Evolutionary conservation across 2,797 vertebrate genomes (phyloP), one percentile per base, ranked within the genome.

Genomic region (Gymnothorax javanicus): DNA sequence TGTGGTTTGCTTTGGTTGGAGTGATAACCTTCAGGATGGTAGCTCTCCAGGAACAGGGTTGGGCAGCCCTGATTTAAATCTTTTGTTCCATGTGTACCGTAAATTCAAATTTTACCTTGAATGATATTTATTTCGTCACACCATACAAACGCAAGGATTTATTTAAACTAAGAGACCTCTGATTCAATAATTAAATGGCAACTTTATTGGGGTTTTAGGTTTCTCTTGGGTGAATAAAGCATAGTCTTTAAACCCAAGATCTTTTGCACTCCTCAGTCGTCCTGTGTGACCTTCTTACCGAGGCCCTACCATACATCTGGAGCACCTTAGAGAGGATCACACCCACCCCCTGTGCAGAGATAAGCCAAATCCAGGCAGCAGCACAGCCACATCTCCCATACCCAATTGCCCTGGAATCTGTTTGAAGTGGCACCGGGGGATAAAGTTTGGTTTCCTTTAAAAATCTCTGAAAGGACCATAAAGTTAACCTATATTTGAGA

Each of bases 391-490:
- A 93, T 93, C 91, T 92, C 90, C 90, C 85, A 88, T 86, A 91
- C 93, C 91, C 90, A 90, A 92, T 91, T 91, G 93, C 93, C 94
- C 93, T 95, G 94, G 94, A 93, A 95, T 95, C 92, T 88, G 91
- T 96, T 96, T 96, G 95, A 96, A 95, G 95, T 96, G 94, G 93
- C 92, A 94, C 54, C 91, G 93, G 92, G 92, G 94, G 93, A 96
- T 96, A 95, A 96, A 94, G 93, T 94, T 93, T 95, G 94, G 95
- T 96, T 95, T 95, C 95, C 95, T 95, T 94, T 92, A 92, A 93
- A 95, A 95, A 96, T 95, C 94, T 94, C 93, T 91, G 93, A 94
- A 92, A 93, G 94, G 91, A 94, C 93, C 94, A 94, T 95, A 89
- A 96, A 94, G 92, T 91, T 88, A 91, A 88, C 86, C 86, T 93